phyloP scores from a whole-genome alignment of 2,888 invertebrate genomes.

The Drosophila borborema region DNA sequence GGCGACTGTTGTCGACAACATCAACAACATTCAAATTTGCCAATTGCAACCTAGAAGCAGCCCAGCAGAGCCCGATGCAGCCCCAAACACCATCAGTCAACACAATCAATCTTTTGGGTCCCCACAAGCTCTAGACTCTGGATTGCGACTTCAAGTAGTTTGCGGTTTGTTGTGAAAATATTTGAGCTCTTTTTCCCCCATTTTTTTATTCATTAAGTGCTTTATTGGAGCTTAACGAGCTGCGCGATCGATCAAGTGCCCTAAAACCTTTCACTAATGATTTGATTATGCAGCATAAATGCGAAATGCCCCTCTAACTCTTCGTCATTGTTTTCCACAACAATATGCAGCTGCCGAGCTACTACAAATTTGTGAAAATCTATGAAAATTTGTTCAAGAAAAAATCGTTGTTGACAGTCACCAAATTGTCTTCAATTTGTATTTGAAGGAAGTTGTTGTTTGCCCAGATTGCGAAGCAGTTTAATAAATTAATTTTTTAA shows the following conservation, averaged over 20 bases:
- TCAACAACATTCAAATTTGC: constrained; percentile 76
- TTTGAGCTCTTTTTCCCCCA: constrained; percentile 60
- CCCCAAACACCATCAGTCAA: constrained; percentile 76
- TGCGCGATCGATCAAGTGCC: constrained; percentile 79
- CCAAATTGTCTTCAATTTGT: constrained; percentile 58
- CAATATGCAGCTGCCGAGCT: constrained; percentile 13
- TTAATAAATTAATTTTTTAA: background rate
- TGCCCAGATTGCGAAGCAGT: constrained; percentile 8
- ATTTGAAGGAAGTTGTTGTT: constrained; percentile 34
- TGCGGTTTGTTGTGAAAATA: constrained; percentile 74
- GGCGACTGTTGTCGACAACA: constrained; percentile 69
- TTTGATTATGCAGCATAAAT: constrained; percentile 71
- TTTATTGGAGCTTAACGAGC: constrained; percentile 76
- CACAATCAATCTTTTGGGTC: constrained; percentile 73
- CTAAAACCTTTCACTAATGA: constrained; percentile 82
- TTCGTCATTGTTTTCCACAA: constrained; percentile 10
- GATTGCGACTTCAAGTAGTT: constrained; percentile 28
- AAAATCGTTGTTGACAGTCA: constrained; percentile 70
- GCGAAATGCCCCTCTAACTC: background rate
- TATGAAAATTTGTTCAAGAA: constrained; percentile 35
- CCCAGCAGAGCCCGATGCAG: constrained; percentile 24
- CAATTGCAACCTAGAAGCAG: constrained; percentile 65
- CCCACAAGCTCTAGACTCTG: constrained; percentile 9
- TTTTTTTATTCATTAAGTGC: constrained; percentile 73
- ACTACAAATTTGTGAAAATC: constrained; percentile 33